Conservation (phyloP, 2,113 vertebrate genomes). For the Jacana jacana region DNA sequence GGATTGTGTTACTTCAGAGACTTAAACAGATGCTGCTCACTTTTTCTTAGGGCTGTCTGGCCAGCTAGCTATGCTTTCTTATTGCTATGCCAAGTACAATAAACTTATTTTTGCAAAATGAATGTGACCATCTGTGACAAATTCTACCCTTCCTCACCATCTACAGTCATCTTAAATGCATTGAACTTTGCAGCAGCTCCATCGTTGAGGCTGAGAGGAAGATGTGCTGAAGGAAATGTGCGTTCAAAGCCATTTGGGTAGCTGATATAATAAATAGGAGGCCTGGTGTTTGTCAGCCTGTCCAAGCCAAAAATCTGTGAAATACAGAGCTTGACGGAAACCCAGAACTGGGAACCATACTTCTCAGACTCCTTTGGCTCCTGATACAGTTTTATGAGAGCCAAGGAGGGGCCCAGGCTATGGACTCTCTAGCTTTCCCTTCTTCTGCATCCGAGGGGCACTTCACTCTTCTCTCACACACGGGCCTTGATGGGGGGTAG, state of each 20-base stretch:
- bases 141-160: not conserved
- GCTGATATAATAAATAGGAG: not conserved
- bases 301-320: not conserved
- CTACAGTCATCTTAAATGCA: not conserved
- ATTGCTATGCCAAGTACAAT: not conserved
- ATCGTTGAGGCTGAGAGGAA: not conserved
- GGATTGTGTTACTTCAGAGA: slow-evolving; percentile 52
- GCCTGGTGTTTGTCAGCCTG: not conserved
- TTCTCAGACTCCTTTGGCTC: not conserved
- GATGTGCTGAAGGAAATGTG: not conserved
- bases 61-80: not conserved
- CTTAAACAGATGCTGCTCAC: slow-evolving; percentile 44
- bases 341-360: not conserved
- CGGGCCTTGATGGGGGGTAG: not conserved
- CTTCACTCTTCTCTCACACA: not conserved
- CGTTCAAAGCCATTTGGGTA: not conserved
- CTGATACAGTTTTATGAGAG: not conserved
- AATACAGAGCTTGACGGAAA: not conserved
- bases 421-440: not conserved
- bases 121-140: slow-evolving; percentile 18
- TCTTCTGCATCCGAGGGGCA: not conserved
- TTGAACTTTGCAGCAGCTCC: not conserved
- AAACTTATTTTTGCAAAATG: slow-evolving; percentile 46
- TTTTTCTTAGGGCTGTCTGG: slow-evolving; percentile 27
- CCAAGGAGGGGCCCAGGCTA: not conserved